Base-by-base conservation (phyloP, 1,140 invertebrate species). In the Medauroidea extradentata region DNA sequence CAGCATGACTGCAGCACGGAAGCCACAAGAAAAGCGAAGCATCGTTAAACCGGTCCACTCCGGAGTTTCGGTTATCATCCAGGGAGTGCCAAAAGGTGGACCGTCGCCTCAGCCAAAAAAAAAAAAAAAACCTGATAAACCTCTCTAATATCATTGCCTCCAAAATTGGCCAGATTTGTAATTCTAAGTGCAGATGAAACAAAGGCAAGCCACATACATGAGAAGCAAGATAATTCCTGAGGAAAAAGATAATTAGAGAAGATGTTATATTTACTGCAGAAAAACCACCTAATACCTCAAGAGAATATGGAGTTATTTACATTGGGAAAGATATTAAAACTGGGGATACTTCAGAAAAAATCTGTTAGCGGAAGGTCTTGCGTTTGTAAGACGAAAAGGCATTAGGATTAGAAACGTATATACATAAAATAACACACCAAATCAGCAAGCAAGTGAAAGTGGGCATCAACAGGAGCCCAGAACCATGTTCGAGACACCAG, bases 161-260 rank as follows among this genome's bases (percentile, higher is more conserved):
- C 96, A 2, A 93, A 95, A 79, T 78, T 98, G 53, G 94, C 88
- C 7, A 83, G 94, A 39, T 82, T 82, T 48, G 85, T 87, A 23
- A 83, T 81, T 63, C 67, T 23, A 65, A 80, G 80, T 69, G 67
- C 63, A 19, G 83, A 86, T 59, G 87, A 86, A 70, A 87, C 50
- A 88, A 87, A 73, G 94, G 96, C 78, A 92, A 96, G 75, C 91
- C 95, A 7, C 98, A 83, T 79, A 94, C 94, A 1, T 99, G 94
- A 93, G 94, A 98, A 75, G 91, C 95, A 0, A 82, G 96, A 59
- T 95, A 99, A 78, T 98, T 88, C 73, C 75, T 99, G 25, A 81
- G 96, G 24, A 94, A 95, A 68, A 95, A 94, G 71, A 70, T 98
- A 8, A 86, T 99, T 69, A 93, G 94, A 3, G 87, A 93, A 74